Percentiles rank a stretch among this genome's conserved stretches.
These are phyloP conservation scores for Brachionus paranguensis DNA, from an alignment of 1,140 invertebrate genomes.

Conservation along the genomic window DNA sequence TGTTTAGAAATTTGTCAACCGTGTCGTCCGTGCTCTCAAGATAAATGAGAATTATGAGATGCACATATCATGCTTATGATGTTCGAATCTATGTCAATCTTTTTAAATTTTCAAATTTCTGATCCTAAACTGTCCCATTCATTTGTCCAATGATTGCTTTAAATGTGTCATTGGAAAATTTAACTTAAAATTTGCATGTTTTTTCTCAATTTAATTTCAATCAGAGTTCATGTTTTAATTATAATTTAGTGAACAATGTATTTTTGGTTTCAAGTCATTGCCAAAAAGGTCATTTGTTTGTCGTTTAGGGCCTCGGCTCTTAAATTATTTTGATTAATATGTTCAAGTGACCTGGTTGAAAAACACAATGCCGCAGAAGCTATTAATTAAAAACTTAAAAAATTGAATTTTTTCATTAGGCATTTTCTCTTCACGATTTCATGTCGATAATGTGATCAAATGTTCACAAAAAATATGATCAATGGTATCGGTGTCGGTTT, in stretches of 20 bases:
- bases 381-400: not conserved
- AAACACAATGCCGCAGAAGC: not conserved
- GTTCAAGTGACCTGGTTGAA: not conserved
- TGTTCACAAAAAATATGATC: too few relatives aligned
- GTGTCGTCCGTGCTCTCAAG: not conserved
- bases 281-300: not conserved
- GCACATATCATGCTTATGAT: not conserved
- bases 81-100: slow-evolving; percentile 14
- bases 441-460: too few relatives aligned
- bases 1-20: slow-evolving; percentile 26
- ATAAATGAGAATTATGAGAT: not conserved
- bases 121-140: not conserved
- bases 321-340: not conserved
- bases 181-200: not conserved
- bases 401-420: not conserved
- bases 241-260: not conserved
- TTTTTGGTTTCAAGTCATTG: not conserved
- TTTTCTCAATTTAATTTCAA: not conserved
- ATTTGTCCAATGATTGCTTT: not conserved
- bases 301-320: not conserved
- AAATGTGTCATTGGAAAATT: not conserved
- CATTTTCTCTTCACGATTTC: not conserved
- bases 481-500: too few relatives aligned
- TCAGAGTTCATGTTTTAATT: not conserved
- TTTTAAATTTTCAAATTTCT: not conserved